phyloP scores from a whole-genome alignment of 2,888 invertebrate species.

The Sinodicranocentrus sp. region DNA sequence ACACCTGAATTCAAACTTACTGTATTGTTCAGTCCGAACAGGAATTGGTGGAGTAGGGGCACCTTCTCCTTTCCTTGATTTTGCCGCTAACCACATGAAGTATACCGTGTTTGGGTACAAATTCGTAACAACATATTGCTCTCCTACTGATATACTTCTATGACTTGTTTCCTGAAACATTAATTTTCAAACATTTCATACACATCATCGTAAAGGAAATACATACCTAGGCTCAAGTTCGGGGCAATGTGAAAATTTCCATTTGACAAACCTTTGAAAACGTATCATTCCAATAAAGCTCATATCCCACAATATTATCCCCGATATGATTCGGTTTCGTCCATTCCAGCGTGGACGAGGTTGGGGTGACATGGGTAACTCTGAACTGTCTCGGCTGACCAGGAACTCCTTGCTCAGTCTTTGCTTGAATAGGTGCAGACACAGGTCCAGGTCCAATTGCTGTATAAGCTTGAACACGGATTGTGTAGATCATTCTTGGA shows the following conservation, averaged over 20 bases:
- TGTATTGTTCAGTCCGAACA: slow-evolving; percentile 97
- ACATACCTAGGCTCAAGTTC: not conserved
- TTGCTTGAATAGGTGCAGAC: slow-evolving; percentile 97
- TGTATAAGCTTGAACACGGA: slow-evolving; percentile 95
- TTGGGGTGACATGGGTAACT: slow-evolving; percentile 92
- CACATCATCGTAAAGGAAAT: not conserved
- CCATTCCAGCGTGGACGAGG: slow-evolving; percentile 95
- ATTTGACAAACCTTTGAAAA: slow-evolving; percentile 85
- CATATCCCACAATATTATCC: slow-evolving; percentile 96
- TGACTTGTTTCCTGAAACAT: slow-evolving; percentile 86
- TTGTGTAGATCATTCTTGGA: slow-evolving; percentile 95
- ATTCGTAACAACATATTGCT: slow-evolving; percentile 91
- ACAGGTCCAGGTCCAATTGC: slow-evolving; percentile 97
- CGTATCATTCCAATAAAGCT: slow-evolving; percentile 98
- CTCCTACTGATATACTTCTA: slow-evolving; percentile 89
- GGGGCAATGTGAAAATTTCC: not conserved
- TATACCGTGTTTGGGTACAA: slow-evolving; percentile 97
- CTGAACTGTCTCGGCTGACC: slow-evolving; percentile 95
- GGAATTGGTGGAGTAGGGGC: slow-evolving; percentile 96
- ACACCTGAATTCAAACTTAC: slow-evolving; percentile 84
- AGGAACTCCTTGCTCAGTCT: slow-evolving; percentile 97
- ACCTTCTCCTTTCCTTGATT: slow-evolving; percentile 95
- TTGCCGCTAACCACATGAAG: slow-evolving; percentile 97
- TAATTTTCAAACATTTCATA: not conserved
- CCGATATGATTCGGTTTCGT: slow-evolving; percentile 93